Conservation (phyloP, 2,113 vertebrate genomes). For the Cercocebus atys region DNA sequence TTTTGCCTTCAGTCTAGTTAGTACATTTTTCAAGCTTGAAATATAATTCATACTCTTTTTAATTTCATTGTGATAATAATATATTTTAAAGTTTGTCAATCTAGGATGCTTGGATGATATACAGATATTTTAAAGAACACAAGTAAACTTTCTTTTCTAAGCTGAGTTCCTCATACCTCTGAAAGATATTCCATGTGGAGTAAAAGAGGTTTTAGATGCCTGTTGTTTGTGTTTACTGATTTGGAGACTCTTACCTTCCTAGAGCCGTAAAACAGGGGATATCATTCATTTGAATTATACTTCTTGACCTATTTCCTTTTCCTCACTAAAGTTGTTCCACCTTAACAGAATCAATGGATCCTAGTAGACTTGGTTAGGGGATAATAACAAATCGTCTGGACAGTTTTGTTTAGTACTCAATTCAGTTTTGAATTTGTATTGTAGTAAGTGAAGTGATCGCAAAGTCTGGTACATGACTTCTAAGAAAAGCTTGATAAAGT, state of each 20-base stretch:
- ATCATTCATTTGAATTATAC: not conserved
- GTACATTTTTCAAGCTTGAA: conserved; percentile 24
- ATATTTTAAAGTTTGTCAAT: conserved; percentile 27
- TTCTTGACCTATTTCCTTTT: not conserved
- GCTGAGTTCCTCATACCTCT: not conserved
- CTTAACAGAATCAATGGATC: not conserved
- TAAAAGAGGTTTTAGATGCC: not conserved
- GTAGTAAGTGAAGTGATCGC: not conserved
- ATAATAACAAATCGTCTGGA: not conserved
- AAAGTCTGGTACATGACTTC: not conserved
- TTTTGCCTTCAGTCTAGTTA: conserved; percentile 31
- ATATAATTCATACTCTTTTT: not conserved
- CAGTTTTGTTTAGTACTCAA: conserved; percentile 33
- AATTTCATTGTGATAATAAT: conserved; percentile 15
- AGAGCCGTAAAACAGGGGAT: not conserved
- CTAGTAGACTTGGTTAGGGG: not conserved
- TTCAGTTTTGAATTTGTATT: conserved; percentile 38
- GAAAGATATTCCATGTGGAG: not conserved
- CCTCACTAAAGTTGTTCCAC: not conserved
- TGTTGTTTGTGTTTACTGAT: not conserved
- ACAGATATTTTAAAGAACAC: not conserved
- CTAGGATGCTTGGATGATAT: not conserved
- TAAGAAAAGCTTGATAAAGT: not conserved
- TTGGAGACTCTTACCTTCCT: not conserved
- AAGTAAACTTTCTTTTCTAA: not conserved